phyloP scores from a whole-genome alignment of 2,888 invertebrate genomes.

The Neria commutata region DNA sequence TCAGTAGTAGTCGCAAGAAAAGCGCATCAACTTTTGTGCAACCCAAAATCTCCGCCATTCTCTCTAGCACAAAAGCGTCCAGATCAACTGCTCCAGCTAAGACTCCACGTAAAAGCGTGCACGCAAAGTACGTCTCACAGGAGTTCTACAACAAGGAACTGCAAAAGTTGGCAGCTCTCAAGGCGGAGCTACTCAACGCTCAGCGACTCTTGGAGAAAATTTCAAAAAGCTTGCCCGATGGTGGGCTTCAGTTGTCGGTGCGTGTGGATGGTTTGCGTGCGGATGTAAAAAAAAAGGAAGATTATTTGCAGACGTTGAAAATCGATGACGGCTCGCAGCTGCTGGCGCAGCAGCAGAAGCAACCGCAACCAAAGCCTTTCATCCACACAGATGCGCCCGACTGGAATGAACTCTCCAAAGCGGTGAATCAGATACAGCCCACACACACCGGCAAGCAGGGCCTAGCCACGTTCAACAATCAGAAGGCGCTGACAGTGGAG shows the following conservation, averaged over 20 bases:
- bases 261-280: constrained; percentile 63
- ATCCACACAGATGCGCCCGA: constrained; percentile 30
- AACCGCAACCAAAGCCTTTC: constrained; percentile 22
- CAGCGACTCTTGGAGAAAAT: constrained; percentile 47
- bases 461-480: constrained; percentile 71
- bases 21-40: constrained; percentile 30
- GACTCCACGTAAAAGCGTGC: constrained; percentile 6
- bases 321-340: constrained; percentile 53
- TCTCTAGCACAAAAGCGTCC: constrained; percentile 3
- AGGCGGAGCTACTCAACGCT: constrained; percentile 61
- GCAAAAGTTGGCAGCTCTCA: constrained; percentile 62
- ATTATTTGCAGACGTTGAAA: constrained; percentile 64
- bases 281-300: constrained; percentile 63
- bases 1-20: constrained; percentile 6
- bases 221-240: constrained; percentile 66
- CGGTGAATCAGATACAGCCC: constrained; percentile 55
- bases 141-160: constrained; percentile 62
- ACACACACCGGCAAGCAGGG: constrained; percentile 63
- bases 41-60: constrained; percentile 41
- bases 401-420: constrained; percentile 57
- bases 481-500: constrained; percentile 74
- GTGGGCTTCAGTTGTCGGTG: constrained; percentile 66
- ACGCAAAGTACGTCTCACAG: constrained; percentile 37
- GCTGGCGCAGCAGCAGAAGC: constrained; percentile 10
- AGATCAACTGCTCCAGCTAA: not conserved